Conservation (phyloP, 2,888 invertebrate genomes). For the Girardia tigrina region DNA sequence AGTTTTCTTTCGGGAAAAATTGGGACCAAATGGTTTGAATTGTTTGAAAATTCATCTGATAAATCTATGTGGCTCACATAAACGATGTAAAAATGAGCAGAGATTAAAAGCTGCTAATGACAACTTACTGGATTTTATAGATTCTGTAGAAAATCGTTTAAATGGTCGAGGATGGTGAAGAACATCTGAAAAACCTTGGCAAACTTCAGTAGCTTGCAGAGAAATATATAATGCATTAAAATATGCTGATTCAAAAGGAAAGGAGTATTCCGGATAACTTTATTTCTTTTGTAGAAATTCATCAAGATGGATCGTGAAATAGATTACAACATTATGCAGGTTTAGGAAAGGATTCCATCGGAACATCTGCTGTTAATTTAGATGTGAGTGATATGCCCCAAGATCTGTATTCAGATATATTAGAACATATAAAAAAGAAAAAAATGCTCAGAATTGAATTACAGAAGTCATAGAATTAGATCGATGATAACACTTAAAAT, state of each 20-base stretch:
- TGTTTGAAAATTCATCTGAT: constrained; percentile 89
- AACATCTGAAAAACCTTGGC: constrained; percentile 88
- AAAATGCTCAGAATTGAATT: too few species aligned
- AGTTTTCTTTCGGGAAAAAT: constrained; percentile 68
- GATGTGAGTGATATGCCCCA: constrained; percentile 62
- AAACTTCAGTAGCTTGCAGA: constrained; percentile 83
- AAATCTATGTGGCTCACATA: constrained; percentile 81
- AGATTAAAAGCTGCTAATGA: constrained; percentile 68
- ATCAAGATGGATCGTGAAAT: constrained; percentile 98
- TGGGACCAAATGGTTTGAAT: constrained; percentile 70
- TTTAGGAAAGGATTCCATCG: constrained; percentile 76
- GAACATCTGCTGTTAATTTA: constrained; percentile 80
- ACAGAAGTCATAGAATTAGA: too few species aligned
- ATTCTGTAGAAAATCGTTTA: constrained; percentile 74
- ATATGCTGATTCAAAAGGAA: too few species aligned
- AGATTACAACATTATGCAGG: constrained; percentile 98
- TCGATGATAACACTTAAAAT: constrained; percentile 69
- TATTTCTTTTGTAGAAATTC: constrained; percentile 72
- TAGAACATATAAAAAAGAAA: constrained; percentile 60
- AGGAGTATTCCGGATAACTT: constrained; percentile 57
- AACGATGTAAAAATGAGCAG: constrained; percentile 59
- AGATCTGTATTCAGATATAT: constrained; percentile 84
- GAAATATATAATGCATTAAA: constrained; percentile 71
- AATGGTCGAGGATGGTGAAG: constrained; percentile 77
- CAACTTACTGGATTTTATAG: constrained; percentile 69